These are phyloP conservation scores for Coptotermes formosanus DNA, from an alignment of 1,140 invertebrate species.

Conservation along the genomic window DNA sequence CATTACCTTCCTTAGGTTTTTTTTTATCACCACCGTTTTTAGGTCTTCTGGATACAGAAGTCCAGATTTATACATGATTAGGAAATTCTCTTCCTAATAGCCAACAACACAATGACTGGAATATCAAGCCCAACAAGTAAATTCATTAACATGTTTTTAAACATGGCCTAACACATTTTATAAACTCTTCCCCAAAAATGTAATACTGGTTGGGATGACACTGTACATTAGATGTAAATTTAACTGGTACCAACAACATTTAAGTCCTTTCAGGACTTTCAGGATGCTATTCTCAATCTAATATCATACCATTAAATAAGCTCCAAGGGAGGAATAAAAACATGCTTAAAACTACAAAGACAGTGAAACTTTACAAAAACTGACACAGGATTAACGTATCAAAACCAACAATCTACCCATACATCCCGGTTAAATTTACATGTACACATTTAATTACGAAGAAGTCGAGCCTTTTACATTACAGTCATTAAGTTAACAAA, in stretches of 20 bases:
- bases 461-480: not conserved
- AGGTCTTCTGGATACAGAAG: not conserved
- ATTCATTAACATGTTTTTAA: slow-evolving; percentile 4
- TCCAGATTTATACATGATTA: not conserved
- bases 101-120: slow-evolving; percentile 5
- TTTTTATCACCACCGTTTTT: not conserved
- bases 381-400: not conserved
- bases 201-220: slow-evolving; percentile 15
- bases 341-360: slow-evolving; percentile 12
- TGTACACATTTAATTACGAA: slow-evolving; percentile 10
- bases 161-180: slow-evolving; percentile 2
- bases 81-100: not conserved
- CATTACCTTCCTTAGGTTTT: not conserved
- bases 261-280: not conserved
- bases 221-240: slow-evolving; percentile 8
- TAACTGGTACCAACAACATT: slow-evolving; percentile 12
- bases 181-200: slow-evolving; percentile 12
- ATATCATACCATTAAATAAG: slow-evolving; percentile 21
- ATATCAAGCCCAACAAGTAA: slow-evolving; percentile 16
- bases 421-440: slow-evolving; percentile 18
- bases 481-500: slow-evolving; percentile 26
- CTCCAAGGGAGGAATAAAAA: not conserved
- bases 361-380: not conserved
- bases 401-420: not conserved
- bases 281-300: not conserved